Evolutionary conservation across 1,140 invertebrate species (phyloP).

Genomic region (Bombyx mandarina): DNA sequence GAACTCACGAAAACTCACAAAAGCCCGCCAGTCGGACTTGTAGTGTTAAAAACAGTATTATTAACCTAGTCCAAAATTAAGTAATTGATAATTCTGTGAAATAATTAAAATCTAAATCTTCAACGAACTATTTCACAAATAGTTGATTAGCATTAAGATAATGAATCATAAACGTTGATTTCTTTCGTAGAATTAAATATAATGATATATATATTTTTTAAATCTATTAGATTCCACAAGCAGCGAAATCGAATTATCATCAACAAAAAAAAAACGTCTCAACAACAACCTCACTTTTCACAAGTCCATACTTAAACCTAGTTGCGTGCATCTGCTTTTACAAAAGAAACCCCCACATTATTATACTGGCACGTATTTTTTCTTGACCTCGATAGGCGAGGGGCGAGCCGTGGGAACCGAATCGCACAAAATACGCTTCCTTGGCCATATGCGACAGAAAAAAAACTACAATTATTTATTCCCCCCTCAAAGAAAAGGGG

Average conservation of each 20-base stretch:
- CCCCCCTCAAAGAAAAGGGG: conserved; percentile 65
- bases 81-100: no score
- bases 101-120: no score
- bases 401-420: conserved; percentile 67
- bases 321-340: conserved; percentile 55
- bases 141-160: no score
- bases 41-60: no score
- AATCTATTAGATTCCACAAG: neutral
- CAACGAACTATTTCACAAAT: no score
- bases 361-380: conserved; percentile 65
- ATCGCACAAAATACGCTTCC: conserved; percentile 61
- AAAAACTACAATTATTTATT: conserved; percentile 69
- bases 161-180: no score
- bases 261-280: conserved; percentile 24
- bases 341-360: conserved; percentile 59
- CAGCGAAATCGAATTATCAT: conserved; percentile 9
- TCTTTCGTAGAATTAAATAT: no score
- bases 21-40: no score
- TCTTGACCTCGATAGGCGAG: conserved; percentile 60
- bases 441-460: conserved; percentile 70
- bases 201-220: no score
- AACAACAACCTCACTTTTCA: conserved; percentile 51
- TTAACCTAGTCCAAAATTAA: no score
- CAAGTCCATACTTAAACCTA: conserved; percentile 56
- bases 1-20: no score